Evolutionary conservation across 1,140 invertebrate genomes (phyloP), one percentile per base, ranked within the genome.

Genomic region (Coenobita brevimanus): DNA sequence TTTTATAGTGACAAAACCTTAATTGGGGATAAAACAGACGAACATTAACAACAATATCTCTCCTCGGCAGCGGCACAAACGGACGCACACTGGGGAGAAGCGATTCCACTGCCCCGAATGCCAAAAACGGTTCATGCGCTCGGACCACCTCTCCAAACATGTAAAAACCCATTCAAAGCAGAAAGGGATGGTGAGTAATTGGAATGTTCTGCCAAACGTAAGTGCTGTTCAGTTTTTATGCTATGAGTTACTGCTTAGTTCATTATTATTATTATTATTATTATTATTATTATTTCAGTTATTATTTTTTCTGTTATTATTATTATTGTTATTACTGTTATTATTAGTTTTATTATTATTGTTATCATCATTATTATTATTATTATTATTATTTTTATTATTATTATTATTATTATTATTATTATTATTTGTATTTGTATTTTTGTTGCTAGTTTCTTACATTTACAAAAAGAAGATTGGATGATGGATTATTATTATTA

Each of bases 101-200:
- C 93, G 96, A 43, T 96, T 97, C 91, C 94, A 97, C 8, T 97
- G 97, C 92, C 95, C 95, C 41, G 96, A 97, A 91, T 97, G 97
- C 91, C 96, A 96, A 64, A 97, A 97, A 93, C 96, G 96, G 92
- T 97, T 97, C 91, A 97, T 96, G 92, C 94, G 96, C 64, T 96
- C 96, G 91, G 96, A 96, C 92, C 96, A 96, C 92, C 93, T 96
- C 69, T 94, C 95, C 73, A 97, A 97, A 91, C 96, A 97, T 91
- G 96, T 96, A 10, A 94, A 96, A 80, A 96, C 96, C 57, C 96
- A 97, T 92, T 96, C 96, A 87, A 91, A 91, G 57, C 67, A 88
- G 81, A 91, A 90, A 64, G 85, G 76, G 64, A 80, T 87, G 85
- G 85, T 87, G 85, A 87, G 85, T 87, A 87, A 69, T 80, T 80